phyloP scores from a whole-genome alignment of 2,888 invertebrate species.

The Pomacea canaliculata region DNA sequence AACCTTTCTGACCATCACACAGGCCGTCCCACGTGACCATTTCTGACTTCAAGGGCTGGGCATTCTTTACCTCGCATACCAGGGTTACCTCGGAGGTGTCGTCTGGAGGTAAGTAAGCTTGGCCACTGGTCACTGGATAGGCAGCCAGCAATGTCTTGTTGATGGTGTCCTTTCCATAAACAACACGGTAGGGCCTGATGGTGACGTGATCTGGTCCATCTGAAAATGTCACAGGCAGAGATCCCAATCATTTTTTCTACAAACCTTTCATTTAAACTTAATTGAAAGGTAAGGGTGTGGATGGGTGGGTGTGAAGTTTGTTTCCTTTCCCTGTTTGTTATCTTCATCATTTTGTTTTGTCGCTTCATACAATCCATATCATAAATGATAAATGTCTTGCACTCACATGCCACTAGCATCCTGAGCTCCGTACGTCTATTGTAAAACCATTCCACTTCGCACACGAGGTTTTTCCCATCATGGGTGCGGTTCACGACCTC shows the following conservation, averaged over 20 bases:
- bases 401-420: background rate
- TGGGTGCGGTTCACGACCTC: background rate
- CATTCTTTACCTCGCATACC: background rate
- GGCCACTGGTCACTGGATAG: too few relatives aligned
- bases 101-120: background rate
- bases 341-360: too few relatives aligned
- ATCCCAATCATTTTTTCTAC: too few relatives aligned
- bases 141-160: too few relatives aligned
- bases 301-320: too few relatives aligned
- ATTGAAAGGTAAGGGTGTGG: too few relatives aligned
- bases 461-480: background rate
- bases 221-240: too few relatives aligned
- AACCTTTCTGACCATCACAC: slow-evolving; percentile 1
- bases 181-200: background rate
- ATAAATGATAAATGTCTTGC: too few relatives aligned
- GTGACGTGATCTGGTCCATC: background rate
- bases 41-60: background rate
- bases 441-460: background rate
- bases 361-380: too few relatives aligned
- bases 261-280: too few relatives aligned
- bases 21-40: slow-evolving; percentile 11
- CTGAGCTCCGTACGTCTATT: background rate
- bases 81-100: background rate
- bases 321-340: too few relatives aligned
- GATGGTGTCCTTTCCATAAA: too few relatives aligned